Evolutionary conservation across 2,113 vertebrate genomes (phyloP).

Genomic region (Baryphthengus martii): DNA sequence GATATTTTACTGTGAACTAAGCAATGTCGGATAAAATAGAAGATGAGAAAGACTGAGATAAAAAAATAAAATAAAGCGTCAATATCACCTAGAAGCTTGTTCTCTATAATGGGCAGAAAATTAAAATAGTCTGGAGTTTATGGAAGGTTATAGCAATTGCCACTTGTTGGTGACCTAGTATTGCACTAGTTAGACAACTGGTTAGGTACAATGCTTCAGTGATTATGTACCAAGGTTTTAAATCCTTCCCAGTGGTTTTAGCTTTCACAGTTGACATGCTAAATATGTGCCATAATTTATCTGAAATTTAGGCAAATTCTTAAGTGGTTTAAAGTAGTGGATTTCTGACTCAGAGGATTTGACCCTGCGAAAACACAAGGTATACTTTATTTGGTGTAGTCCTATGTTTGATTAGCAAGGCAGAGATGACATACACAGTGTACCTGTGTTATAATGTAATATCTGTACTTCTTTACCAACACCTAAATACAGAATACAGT

Average conservation of each 20-base stretch:
- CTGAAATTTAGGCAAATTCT: background rate
- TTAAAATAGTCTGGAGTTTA: background rate
- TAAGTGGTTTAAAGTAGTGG: background rate
- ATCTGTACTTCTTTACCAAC: background rate
- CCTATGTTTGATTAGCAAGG: background rate
- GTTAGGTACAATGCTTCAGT: fast-evolving
- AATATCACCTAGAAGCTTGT: background rate
- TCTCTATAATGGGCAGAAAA: background rate
- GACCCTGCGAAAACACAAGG: background rate
- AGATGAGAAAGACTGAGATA: background rate
- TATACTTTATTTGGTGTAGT: background rate
- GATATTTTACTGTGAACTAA: background rate
- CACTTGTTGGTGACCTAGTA: background rate
- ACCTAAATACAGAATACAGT: background rate
- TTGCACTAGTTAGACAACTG: background rate
- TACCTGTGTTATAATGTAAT: background rate
- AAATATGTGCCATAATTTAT: background rate
- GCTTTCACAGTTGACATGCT: background rate
- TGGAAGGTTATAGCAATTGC: background rate
- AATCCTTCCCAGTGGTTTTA: background rate
- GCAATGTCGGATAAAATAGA: background rate
- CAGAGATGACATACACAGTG: background rate
- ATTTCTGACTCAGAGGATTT: background rate
- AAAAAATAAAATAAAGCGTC: background rate
- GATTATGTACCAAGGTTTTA: fast-evolving